phyloP scores from a whole-genome alignment of 2,888 invertebrate species.

The Miltochrista miniata region DNA sequence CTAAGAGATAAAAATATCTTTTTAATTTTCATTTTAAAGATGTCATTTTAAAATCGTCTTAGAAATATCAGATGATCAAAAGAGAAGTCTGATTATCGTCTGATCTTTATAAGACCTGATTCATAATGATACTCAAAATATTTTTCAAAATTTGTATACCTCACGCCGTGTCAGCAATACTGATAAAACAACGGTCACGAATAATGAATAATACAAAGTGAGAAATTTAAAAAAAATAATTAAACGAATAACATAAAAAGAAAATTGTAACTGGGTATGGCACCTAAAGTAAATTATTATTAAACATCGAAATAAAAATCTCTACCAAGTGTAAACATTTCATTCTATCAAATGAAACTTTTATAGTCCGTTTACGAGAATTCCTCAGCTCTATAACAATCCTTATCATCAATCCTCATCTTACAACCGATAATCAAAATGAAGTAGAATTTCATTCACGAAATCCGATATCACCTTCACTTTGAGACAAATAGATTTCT shows the following conservation, averaged over 20 bases:
- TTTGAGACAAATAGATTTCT: conserved; percentile 54
- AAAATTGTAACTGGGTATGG: not conserved
- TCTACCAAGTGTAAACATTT: conserved; percentile 29
- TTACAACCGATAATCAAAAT: conserved; percentile 50
- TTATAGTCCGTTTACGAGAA: conserved; percentile 53
- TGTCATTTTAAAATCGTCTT: too few species aligned
- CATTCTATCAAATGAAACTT: conserved; percentile 42
- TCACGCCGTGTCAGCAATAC: too few species aligned
- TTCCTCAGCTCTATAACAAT: conserved; percentile 55
- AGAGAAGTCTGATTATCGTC: too few species aligned
- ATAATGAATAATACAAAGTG: too few species aligned
- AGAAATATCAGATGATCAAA: too few species aligned
- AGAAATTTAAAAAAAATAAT: too few species aligned
- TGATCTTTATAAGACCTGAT: too few species aligned
- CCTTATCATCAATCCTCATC: conserved; percentile 56
- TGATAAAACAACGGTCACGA: too few species aligned
- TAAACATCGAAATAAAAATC: conserved; percentile 30
- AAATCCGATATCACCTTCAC: conserved; percentile 57
- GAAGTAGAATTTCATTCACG: conserved; percentile 50
- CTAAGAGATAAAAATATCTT: too few species aligned
- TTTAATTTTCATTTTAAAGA: too few species aligned
- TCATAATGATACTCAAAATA: too few species aligned
- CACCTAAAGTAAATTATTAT: conserved; percentile 13
- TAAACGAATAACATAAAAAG: not conserved
- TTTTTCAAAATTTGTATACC: too few species aligned